Percentiles rank a stretch among this genome's conserved stretches.
Evolutionary conservation across 1,140 invertebrate genomes (phyloP).

Genomic region (Saccostrea cuccullata): DNA sequence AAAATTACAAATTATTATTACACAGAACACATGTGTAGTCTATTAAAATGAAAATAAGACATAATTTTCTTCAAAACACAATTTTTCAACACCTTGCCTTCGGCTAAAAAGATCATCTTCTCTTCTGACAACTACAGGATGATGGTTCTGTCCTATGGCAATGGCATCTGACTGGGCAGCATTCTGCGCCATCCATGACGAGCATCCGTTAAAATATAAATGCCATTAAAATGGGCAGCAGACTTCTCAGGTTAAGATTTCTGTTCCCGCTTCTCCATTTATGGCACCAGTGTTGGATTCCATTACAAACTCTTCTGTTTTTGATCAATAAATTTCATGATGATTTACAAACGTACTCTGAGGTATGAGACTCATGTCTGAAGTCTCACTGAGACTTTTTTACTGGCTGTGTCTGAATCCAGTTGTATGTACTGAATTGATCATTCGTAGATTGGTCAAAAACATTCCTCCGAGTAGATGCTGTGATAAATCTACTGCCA

Average conservation of each 20-base stretch:
- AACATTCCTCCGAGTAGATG: constrained; percentile 6
- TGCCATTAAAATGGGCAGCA: background rate
- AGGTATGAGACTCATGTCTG: no score
- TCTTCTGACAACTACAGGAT: constrained; percentile 24
- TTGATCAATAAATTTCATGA: no score
- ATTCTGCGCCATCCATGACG: constrained; percentile 37
- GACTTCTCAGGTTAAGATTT: background rate
- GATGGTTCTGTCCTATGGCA: background rate
- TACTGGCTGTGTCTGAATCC: background rate
- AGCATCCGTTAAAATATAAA: constrained; percentile 31
- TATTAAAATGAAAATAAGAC: no score
- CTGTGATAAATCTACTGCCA: background rate
- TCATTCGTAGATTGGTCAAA: constrained; percentile 1
- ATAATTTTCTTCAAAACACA: constrained; percentile 34
- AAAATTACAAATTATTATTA: no score
- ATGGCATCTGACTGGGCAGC: constrained; percentile 28
- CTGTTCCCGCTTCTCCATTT: constrained; percentile 6
- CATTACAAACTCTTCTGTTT: background rate
- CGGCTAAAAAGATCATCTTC: constrained; percentile 28
- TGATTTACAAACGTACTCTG: no score
- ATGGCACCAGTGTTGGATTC: background rate
- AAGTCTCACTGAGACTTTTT: background rate
- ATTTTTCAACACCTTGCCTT: constrained; percentile 29
- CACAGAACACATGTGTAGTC: no score
- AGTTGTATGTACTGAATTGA: background rate